Conservation (phyloP, 2,888 invertebrate species). For the Nemurella pictetii region DNA sequence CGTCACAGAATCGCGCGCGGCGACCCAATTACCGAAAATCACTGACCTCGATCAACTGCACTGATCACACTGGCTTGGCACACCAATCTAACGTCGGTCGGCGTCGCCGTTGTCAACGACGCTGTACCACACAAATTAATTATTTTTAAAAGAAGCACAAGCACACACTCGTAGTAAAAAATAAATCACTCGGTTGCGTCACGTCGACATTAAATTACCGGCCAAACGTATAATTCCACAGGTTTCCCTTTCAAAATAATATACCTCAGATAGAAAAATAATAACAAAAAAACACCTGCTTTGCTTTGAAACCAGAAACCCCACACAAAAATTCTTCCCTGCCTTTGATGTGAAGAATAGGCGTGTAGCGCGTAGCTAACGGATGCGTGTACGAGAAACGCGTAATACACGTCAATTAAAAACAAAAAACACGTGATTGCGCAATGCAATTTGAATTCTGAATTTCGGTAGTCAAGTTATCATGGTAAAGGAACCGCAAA, state of each 20-base stretch:
- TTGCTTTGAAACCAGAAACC: background rate
- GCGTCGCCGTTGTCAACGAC: background rate
- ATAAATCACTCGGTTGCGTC: background rate
- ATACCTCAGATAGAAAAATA: background rate
- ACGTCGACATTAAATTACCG: background rate
- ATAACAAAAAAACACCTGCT: background rate
- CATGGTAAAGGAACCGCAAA: background rate
- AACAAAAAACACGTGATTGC: background rate
- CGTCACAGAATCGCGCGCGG: background rate
- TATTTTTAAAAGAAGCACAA: background rate
- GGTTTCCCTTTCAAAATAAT: background rate
- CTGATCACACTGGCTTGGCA: background rate
- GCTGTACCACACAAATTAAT: background rate
- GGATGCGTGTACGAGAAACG: background rate
- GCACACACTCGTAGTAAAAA: background rate
- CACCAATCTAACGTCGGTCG: background rate
- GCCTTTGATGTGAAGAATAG: background rate
- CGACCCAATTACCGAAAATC: conserved; percentile 24
- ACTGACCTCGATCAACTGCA: conserved; percentile 18
- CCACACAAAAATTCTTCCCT: background rate
- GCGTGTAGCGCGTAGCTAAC: background rate
- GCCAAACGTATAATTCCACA: background rate
- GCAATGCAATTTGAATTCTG: background rate
- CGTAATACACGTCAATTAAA: background rate
- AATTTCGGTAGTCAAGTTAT: background rate